Base-by-base conservation (phyloP, 2,113 vertebrate genomes). In the Grammomys dolichurus region DNA sequence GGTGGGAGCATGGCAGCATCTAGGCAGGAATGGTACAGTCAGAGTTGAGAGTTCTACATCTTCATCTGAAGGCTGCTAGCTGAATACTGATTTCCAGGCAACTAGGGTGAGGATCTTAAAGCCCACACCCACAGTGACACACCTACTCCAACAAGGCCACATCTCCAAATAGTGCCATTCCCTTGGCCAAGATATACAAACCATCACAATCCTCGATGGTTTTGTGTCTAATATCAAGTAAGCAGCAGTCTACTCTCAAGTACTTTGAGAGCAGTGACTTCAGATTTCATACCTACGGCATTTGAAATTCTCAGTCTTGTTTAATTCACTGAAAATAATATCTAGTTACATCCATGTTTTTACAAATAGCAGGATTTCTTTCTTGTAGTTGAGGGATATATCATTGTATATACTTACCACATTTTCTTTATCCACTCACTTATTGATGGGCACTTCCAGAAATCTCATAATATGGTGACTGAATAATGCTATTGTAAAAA, bases 221-320 rank as follows among this genome's bases (percentile, higher is more conserved):
- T 60, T 31, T 33, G 14, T 24, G 14, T 43, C n/a, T 33, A 54
- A 36, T 1, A 7, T 70, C 14, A 40, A 54, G 72, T 26, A 77
- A 54, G 20, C 7, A 51, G 2, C 0, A 4, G 1, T 67, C 4
- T 67, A 8, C 3, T 11, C 46, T 77, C 11, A 69, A 36, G 3
- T 56, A 19, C 54, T n/a, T 51, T 12, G 14, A 19, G 33, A 43
- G 31, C 36, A 46, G 46, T 16, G 13, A 6, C 65, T 87, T 78
- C 31, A 26, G 12, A 56, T 65, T 78, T 19, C 4, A 76, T 40
- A 51, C 5, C 5, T 70, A 28, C 11, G 58, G 17, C 43, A 70
- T 36, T 88, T 93, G 7, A 26, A 54, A 46, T 70, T 8, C 20
- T 46, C 26, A 7, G 24, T 40, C 33, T 67, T 11, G 1, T 24